phyloP scores from a whole-genome alignment of 2,797 vertebrate genomes.

The Neolamprologus multifasciatus region DNA sequence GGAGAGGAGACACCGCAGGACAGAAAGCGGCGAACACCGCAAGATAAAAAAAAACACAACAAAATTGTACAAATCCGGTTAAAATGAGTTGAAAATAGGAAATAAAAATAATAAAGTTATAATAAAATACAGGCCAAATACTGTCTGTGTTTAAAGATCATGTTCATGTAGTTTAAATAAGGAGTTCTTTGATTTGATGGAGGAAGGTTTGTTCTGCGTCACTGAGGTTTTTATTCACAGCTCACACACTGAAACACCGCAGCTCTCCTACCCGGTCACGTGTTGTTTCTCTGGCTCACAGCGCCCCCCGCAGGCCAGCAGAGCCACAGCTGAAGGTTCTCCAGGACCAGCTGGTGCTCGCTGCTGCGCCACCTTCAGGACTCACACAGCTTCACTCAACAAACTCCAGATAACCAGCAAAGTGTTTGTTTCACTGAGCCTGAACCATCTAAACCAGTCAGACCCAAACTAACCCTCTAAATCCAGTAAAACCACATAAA shows the following conservation, averaged over 20 bases:
- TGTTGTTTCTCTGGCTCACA: background rate
- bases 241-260: background rate
- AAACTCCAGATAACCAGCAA: background rate
- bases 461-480: fast-evolving
- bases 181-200: background rate
- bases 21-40: background rate
- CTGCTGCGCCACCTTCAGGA: background rate
- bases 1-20: background rate
- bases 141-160: background rate
- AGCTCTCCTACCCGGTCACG: background rate
- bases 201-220: background rate
- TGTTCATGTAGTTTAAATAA: background rate
- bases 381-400: background rate
- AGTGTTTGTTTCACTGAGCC: background rate
- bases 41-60: background rate
- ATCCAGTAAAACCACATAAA: background rate
- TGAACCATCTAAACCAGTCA: background rate
- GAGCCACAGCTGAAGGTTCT: slow-evolving; percentile 10
- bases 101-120: background rate
- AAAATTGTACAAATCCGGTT: background rate
- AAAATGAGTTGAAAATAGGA: background rate
- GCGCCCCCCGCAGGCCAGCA: background rate
- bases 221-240: background rate
- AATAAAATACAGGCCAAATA: background rate
- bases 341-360: slow-evolving; percentile 26